phyloP scores from a whole-genome alignment of 2,797 vertebrate species.

The Micropoecilia bifurca region DNA sequence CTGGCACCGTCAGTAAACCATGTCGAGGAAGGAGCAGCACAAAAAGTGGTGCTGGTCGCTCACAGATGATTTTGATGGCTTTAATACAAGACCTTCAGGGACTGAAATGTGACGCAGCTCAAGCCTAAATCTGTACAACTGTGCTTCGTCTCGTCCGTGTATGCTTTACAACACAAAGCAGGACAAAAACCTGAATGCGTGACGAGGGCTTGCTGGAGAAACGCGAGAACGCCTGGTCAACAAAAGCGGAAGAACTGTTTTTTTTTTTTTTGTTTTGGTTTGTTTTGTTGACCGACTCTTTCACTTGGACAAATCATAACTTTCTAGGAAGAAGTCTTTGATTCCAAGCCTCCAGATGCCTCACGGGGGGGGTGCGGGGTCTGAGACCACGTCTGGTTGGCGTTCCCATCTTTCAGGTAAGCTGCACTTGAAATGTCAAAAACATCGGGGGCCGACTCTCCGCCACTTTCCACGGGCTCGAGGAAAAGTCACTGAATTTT shows the following conservation, averaged over 20 bases:
- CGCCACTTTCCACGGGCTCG: constrained; percentile 21
- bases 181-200: constrained; percentile 66
- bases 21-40: constrained; percentile 61
- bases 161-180: constrained; percentile 67
- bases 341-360: constrained; percentile 65
- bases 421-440: constrained; percentile 66
- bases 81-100: constrained; percentile 57
- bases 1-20: constrained; percentile 70
- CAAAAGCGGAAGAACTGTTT: constrained; percentile 66
- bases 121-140: constrained; percentile 64
- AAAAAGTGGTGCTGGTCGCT: constrained; percentile 51
- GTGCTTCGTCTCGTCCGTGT: constrained; percentile 66
- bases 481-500: constrained; percentile 69
- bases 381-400: constrained; percentile 49
- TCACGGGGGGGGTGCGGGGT: constrained; percentile 14
- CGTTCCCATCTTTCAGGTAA: constrained; percentile 60
- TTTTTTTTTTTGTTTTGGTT: constrained; percentile 6
- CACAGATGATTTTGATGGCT: constrained; percentile 62
- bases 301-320: constrained; percentile 58
- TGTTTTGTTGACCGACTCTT: constrained; percentile 57
- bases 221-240: constrained; percentile 64
- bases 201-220: constrained; percentile 59
- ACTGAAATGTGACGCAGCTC: constrained; percentile 61
- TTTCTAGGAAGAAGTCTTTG: constrained; percentile 59
- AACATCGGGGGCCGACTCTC: constrained; percentile 53